Base-by-base conservation (phyloP, 2,888 invertebrate species). In the Sarcophaga variegata region DNA sequence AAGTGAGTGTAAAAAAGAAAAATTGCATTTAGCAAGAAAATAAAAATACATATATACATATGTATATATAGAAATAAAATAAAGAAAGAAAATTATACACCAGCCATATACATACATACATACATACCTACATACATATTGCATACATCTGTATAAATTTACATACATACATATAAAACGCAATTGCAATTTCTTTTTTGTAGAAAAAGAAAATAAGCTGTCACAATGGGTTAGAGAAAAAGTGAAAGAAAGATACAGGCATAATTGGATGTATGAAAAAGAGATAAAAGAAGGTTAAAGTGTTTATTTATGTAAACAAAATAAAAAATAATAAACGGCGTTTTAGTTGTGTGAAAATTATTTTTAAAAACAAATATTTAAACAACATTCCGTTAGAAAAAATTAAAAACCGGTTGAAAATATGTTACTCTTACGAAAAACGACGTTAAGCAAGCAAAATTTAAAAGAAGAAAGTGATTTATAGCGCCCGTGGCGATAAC, bases 141-240 rank as follows among this genome's bases (percentile, higher is more conserved):
- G 45, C 37, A 37, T 37, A 37, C 10, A 10, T 8, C 37, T 37
- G 37, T 37, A 37, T 54, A 54, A 54, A 54, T 14, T 54, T 54
- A 17, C 17, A 54, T 54, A 49, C 12, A 49, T 49, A 54, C 54
- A 11, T 49, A 49, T 49, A 14, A 70, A 82, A 82, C 76, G 64
- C 37, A 67, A 64, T 76, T 59, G 77, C 60, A 74, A 72, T 63
- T 66, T 62, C 10, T 14, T 14, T 54, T 47, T 27, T 59, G 8
- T n/a, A 20, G 10, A 59, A 77, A 71, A 76, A n/a, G 62, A 72
- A n/a, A 45, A 77, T 59, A 67, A 54, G 14, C 12, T 66, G 37
- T 79, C 70, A 71, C 6, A 66, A 80, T 76, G 84, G 84, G 74
- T 76, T 84, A 80, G 76, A 74, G 63, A 75, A 67, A 67, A 81